Evolutionary conservation across 2,113 vertebrate genomes (phyloP).

Genomic region (Corythornis vintsioides): DNA sequence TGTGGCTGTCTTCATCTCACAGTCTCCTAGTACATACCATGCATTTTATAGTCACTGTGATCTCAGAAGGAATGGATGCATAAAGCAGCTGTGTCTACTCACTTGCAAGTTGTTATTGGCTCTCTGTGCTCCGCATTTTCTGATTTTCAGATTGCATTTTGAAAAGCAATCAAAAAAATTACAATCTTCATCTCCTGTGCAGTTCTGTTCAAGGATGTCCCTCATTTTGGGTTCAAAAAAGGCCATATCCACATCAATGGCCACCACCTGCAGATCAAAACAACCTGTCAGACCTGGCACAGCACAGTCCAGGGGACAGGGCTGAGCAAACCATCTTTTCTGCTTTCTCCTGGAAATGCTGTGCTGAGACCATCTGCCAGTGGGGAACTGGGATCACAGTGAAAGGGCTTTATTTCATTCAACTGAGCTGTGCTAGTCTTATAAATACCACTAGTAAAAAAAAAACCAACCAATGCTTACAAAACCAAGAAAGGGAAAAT

Average conservation of each 20-base stretch:
- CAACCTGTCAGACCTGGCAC: not conserved
- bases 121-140: slow-evolving; percentile 83
- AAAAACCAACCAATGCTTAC: not conserved
- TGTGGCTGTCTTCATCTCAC: not conserved
- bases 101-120: slow-evolving; percentile 95
- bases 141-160: slow-evolving; percentile 79
- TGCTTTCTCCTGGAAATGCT: not conserved
- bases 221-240: slow-evolving; percentile 99
- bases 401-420: not conserved
- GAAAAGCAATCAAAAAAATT: slow-evolving; percentile 98
- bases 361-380: not conserved
- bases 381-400: not conserved
- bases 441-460: not conserved
- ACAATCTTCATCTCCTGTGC: slow-evolving; percentile 91
- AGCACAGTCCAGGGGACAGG: rapidly evolving
- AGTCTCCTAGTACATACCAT: not conserved
- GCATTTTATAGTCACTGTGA: not conserved
- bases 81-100: slow-evolving; percentile 50
- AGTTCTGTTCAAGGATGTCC: slow-evolving; percentile 95
- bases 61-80: slow-evolving; percentile 15
- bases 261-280: slow-evolving; percentile 86
- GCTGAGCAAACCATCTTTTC: not conserved
- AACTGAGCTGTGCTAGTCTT: not conserved
- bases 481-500: not conserved
- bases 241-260: slow-evolving; percentile 98